Evolutionary conservation across 2,888 invertebrate genomes (phyloP), one percentile per base, ranked within the genome.

Genomic region (Polylopha cassiicola): DNA sequence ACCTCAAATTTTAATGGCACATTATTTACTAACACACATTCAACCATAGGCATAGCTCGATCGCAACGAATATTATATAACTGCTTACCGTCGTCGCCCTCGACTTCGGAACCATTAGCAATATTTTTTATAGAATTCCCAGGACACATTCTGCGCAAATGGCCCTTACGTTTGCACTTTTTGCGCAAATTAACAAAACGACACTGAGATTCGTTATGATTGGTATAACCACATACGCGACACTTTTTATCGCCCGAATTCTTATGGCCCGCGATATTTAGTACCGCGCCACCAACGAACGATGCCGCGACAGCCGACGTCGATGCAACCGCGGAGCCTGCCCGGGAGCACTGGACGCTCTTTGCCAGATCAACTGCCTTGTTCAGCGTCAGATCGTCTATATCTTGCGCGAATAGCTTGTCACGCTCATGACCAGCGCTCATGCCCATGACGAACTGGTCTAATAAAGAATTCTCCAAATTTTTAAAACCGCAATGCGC

Each of bases 81-180:
- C 13, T 13, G 4, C 23, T 23, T 14, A 31, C 31, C 31, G 11
- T 31, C 22, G 14, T 21, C 21, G 1, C 21, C 15, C n/a, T 27
- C 27, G 36, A n/a, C 17, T 18, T 17, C 36, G 6, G 3, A 5
- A 23, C 20, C 27, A 6, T 14, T 13, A 5, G 23, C 7, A n/a
- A 36, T n/a, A 11, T 21, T 27, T 6, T 36, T 39, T 0, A 23
- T 7, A 2, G 2, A 20, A 10, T 17, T 26, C n/a, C n/a, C n/a
- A n/a, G n/a, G n/a, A 11, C 32, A 39, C 39, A 39, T 39, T 2
- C 16, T 22, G 11, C 23, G 13, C 24, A 37, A 30, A 24, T 37
- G 37, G 3, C 37, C 37, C 7, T 39, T 33, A 17, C 4, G 5
- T 3, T 28, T 9, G 10, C 39, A 39, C 21, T 33, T 39, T n/a